Evolutionary conservation across 2,888 invertebrate genomes (phyloP).

Genomic region (Agrochola lota): DNA sequence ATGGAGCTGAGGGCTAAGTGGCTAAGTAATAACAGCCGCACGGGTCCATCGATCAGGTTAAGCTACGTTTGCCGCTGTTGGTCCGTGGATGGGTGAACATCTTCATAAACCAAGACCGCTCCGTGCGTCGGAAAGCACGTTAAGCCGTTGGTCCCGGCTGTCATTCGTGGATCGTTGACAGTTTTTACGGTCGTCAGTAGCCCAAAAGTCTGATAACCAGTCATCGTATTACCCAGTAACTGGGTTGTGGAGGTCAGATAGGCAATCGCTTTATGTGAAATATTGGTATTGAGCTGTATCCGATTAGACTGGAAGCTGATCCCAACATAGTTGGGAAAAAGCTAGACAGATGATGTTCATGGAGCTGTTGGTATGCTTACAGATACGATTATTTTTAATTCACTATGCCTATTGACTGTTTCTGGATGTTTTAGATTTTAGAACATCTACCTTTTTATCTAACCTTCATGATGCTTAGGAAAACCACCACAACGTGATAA

Average conservation of each 20-base stretch:
- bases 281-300: not conserved
- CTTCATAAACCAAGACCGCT: no score
- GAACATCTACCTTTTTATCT: not conserved
- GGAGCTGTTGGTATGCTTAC: not conserved
- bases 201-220: not conserved
- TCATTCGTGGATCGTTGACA: constrained; percentile 3
- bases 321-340: not conserved
- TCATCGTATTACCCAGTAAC: not conserved
- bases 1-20: not conserved
- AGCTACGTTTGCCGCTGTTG: not conserved
- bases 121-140: not conserved
- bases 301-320: not conserved
- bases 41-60: not conserved
- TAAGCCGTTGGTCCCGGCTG: not conserved
- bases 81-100: not conserved
- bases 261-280: not conserved
- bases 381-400: not conserved
- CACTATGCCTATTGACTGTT: not conserved
- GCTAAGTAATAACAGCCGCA: not conserved
- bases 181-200: not conserved
- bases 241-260: not conserved
- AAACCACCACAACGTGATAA: not conserved
- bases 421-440: not conserved
- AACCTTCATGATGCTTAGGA: not conserved
- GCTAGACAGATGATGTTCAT: not conserved